Percentiles rank a stretch among this genome's conserved stretches.
Evolutionary conservation across 2,113 vertebrate genomes (phyloP).

Genomic region (Siniperca chuatsi): DNA sequence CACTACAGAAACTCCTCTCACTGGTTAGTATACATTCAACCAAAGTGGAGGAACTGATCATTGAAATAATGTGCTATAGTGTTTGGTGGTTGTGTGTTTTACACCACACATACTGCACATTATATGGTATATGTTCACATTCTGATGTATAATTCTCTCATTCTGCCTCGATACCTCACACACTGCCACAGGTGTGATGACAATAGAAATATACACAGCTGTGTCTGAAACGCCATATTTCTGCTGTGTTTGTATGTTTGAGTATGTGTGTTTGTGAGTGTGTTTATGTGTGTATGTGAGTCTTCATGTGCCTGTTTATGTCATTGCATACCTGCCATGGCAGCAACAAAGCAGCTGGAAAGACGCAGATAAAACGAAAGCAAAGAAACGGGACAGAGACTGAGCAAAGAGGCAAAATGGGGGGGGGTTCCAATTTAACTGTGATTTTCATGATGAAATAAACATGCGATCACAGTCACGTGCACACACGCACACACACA

Average conservation of each 20-base stretch:
- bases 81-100: conserved; percentile 31
- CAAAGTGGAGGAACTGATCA: conserved; percentile 31
- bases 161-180: conserved; percentile 40
- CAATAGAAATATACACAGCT: conserved; percentile 55
- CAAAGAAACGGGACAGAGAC: conserved; percentile 33
- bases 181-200: conserved; percentile 51
- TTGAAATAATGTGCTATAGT: conserved; percentile 18
- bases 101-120: conserved; percentile 20
- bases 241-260: conserved; percentile 22
- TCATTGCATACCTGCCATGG: conserved; percentile 34
- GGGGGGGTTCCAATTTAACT: conserved; percentile 28
- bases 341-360: conserved; percentile 53
- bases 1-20: conserved; percentile 15
- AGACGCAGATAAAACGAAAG: conserved; percentile 49
- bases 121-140: conserved; percentile 7
- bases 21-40: conserved; percentile 29
- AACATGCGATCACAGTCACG: conserved; percentile 23
- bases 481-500: conserved; percentile 4
- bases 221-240: conserved; percentile 33
- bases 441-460: conserved; percentile 56
- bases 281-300: conserved; percentile 1
- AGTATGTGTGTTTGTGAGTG: conserved; percentile 8
- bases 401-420: conserved; percentile 40
- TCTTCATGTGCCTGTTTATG: conserved; percentile 45
- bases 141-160: conserved; percentile 32